Conservation (phyloP, 2,888 invertebrate species). For the Arenicola marina region DNA sequence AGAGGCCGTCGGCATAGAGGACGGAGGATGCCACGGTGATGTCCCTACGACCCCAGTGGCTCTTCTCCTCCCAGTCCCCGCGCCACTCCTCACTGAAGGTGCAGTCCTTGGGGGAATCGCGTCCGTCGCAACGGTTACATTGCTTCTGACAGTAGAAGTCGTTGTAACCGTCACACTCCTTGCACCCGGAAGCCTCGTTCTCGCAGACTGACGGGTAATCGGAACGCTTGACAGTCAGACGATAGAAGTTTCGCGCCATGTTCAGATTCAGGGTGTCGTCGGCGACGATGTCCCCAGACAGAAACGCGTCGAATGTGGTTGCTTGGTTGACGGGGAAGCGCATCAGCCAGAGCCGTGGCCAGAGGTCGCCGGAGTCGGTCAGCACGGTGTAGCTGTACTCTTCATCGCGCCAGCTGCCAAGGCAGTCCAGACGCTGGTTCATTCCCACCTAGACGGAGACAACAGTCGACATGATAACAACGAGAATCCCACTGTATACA, state of each 20-base stretch:
- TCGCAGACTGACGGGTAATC: neutral
- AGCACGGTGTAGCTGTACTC: conserved; percentile 14
- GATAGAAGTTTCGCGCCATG: neutral
- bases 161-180: neutral
- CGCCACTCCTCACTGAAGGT: neutral
- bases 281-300: neutral
- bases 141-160: neutral
- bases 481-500: too few species aligned
- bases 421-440: conserved; percentile 9
- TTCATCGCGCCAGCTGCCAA: conserved; percentile 17
- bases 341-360: conserved; percentile 21
- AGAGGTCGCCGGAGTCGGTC: conserved; percentile 18
- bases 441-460: conserved; percentile 7
- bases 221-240: neutral
- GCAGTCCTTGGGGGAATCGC: neutral
- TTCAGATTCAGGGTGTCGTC: neutral
- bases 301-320: neutral
- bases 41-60: neutral
- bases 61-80: neutral
- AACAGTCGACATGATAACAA: too few species aligned
- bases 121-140: neutral
- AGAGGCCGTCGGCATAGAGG: neutral
- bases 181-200: neutral
- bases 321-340: conserved; percentile 8
- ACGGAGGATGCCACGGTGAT: neutral